Base-by-base conservation (phyloP, 1,140 invertebrate genomes). In the Homalodisca vitripennis region DNA sequence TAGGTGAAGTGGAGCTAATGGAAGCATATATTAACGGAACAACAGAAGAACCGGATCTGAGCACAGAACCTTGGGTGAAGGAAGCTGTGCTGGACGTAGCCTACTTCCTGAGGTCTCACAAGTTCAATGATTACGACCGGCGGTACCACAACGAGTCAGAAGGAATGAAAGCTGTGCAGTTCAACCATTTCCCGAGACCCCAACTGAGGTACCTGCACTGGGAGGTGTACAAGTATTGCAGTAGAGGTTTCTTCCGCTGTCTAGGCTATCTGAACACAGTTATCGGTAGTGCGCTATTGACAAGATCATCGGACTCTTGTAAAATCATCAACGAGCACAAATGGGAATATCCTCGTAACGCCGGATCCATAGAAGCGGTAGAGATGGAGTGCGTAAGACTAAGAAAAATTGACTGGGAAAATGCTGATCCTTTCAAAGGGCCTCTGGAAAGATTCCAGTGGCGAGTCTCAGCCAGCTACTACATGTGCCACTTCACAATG, bases 401-500 rank as follows among this genome's bases (percentile, higher is more conserved):
- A 22, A 74, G 78, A 53, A 74, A 73, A 22, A 76, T 79, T 27
- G 84, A 85, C 72, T 77, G 81, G 66, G 77, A 75, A 32, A 75
- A 75, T 22, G 79, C 79, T 22, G 69, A 78, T 63, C 86, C 85
- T 0, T 88, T 88, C 77, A 78, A 83, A 71, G 84, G 84, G 70
- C 78, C 81, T 34, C 74, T 82, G 64, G 84, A 86, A 70, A 78
- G 83, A 69, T 87, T 85, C 71, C 82, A 84, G 73, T 88, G 86
- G 86, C 77, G 84, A 29, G 82, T 81, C 0, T 83, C 84, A 1
- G 85, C 85, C 1, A 83, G 83, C 72, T 89, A 88, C 77, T 89
- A 83, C 75, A 86, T 89, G 85, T 89, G 87, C 72, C 86, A 84
- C 83, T 85, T 82, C 74, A 86, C 86, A 47, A 85, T 89, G 83